These are phyloP conservation scores for Callopanchax toddi DNA, from an alignment of 2,113 vertebrate genomes.

Conservation along the genomic window DNA sequence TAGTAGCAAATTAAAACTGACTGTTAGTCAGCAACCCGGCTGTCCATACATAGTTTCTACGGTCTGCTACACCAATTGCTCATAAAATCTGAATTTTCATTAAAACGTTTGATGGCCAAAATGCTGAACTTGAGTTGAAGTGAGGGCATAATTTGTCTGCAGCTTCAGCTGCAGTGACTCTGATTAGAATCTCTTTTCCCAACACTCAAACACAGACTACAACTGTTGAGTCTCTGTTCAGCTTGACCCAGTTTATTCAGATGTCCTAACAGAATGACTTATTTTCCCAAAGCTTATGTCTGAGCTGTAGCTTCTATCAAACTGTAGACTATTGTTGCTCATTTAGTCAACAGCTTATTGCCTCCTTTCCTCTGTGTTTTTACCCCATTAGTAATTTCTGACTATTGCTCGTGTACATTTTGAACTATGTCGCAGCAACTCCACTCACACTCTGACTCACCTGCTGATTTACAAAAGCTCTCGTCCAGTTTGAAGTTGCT, in stretches of 20 bases:
- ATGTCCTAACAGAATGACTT: slow-evolving; percentile 1
- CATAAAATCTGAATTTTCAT: not conserved
- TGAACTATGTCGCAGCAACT: not conserved
- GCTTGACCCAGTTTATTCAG: slow-evolving; percentile 44
- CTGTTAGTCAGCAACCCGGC: no score
- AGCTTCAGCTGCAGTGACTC: slow-evolving; percentile 4
- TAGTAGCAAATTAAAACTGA: no score
- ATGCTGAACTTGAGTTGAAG: not conserved
- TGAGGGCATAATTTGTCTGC: slow-evolving; percentile 25
- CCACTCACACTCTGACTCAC: slow-evolving; percentile 29
- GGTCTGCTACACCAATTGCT: not conserved
- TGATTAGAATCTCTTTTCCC: slow-evolving; percentile 39
- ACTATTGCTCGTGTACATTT: not conserved
- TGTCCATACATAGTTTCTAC: no score
- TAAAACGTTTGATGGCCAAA: no score
- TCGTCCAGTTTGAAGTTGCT: slow-evolving; percentile 22
- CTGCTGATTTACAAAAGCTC: slow-evolving; percentile 31
- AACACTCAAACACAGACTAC: no score
- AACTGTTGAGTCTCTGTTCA: no score
- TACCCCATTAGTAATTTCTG: not conserved
- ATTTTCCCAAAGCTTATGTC: slow-evolving; percentile 8
- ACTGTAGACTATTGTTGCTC: not conserved
- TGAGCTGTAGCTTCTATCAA: slow-evolving; percentile 1
- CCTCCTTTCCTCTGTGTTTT: not conserved
- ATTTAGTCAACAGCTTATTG: slow-evolving; percentile 11